Base-by-base conservation (phyloP, 2,888 invertebrate species). In the Heterodera filipjevi region DNA sequence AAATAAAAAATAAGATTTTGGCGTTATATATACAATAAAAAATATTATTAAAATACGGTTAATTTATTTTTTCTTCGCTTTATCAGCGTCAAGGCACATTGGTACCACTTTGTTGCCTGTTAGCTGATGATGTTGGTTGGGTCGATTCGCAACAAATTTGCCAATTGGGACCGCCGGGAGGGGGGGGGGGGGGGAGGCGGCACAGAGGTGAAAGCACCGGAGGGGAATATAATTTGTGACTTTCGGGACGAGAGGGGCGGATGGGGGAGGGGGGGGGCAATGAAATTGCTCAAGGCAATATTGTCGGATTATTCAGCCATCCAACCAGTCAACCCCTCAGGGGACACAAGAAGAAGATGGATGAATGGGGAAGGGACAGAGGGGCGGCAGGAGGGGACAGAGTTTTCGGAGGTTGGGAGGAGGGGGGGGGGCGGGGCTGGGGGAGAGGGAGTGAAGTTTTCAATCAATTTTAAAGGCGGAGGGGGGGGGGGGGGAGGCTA, bases 321-420 rank as follows among this genome's bases (percentile, higher is more conserved):
- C 19, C 49, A 49, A 19, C 49, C 49, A 14, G 3, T 16, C 49
- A 14, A 14, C 59, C 59, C 59, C 59, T 59, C 59, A n/a, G 59
- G 59, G 59, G 59, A 59, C 59, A 39, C 39, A 12, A 12, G 39
- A 39, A 39, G n/a, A 59, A 59, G 59, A 59, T 59, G 59, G 27
- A 59, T 59, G 59, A 22, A 22, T 14, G 59, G n/a, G 22, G 27
- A 8, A 27, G 59, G 39, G 8, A 39, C 8, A 12, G 39, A 2
- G 27, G 59, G 46, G 59, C 8, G 22, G 27, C 59, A 12, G 59
- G 59, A 27, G 6, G 59, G n/a, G 22, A n/a, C 59, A 27, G 59
- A 59, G 59, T 59, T 59, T 59, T 59, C 59, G 59, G 59, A 59
- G n/a, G 59, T 59, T 59, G 59, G 22, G 59, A 27, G 59, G 59